Conservation (phyloP, 2,797 vertebrate genomes). For the Ptychadena robeensis region DNA sequence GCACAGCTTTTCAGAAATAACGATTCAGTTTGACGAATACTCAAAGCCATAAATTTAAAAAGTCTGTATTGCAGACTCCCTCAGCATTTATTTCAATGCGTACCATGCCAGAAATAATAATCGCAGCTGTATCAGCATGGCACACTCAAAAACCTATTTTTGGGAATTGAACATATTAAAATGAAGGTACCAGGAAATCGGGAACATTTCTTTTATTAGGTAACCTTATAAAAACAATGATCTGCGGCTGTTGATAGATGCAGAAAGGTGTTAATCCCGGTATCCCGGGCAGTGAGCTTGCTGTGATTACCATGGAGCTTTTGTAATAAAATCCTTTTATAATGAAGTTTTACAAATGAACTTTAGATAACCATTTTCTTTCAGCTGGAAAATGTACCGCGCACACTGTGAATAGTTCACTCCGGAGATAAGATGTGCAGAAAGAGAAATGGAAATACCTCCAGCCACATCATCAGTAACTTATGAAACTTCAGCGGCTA, state of each 20-base stretch:
- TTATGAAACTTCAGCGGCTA: no score
- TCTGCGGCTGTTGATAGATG: conserved; percentile 21
- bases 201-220: conserved; percentile 19
- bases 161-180: conserved; percentile 20
- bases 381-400: conserved; percentile 17
- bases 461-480: no score
- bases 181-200: conserved; percentile 5
- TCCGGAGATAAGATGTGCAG: no score
- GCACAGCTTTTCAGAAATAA: no score
- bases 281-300: conserved; percentile 9
- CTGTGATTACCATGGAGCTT: conserved; percentile 24
- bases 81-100: background rate
- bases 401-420: conserved; percentile 15
- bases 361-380: conserved; percentile 1
- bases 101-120: background rate
- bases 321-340: conserved; percentile 27
- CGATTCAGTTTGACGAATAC: no score
- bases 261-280: background rate
- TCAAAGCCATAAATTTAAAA: no score
- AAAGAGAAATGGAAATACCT: no score
- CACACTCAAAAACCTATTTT: background rate
- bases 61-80: no score
- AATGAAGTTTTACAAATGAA: conserved; percentile 23
- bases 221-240: conserved; percentile 38
- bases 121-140: conserved; percentile 17